Conservation (phyloP, 1,140 invertebrate genomes). For the Neodiprion pinetum region DNA sequence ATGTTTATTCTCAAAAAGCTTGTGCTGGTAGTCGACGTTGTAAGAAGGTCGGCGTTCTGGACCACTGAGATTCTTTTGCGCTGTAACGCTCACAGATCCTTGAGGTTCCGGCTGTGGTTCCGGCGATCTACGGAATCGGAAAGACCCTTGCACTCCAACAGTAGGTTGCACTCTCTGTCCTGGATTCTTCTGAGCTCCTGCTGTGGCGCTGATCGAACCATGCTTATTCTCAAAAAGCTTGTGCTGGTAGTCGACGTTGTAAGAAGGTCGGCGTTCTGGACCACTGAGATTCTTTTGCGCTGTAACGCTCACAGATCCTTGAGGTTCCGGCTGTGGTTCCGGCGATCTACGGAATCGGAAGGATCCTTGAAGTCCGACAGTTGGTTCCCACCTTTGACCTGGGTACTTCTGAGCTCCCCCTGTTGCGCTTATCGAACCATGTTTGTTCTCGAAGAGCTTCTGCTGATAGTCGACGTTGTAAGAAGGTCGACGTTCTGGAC, state of each 20-base stretch:
- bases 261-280: conserved; percentile 27
- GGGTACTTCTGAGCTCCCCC: conserved; percentile 37
- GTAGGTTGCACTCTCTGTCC: neutral
- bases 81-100: neutral
- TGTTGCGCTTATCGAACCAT: conserved; percentile 36
- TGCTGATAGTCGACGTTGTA: conserved; percentile 40
- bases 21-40: conserved; percentile 14
- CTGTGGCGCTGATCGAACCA: neutral
- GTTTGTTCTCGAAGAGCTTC: conserved; percentile 37
- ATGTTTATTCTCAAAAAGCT: conserved; percentile 14
- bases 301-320: conserved; percentile 25
- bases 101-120: conserved; percentile 28
- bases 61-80: conserved; percentile 8
- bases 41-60: conserved; percentile 19
- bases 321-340: conserved; percentile 19
- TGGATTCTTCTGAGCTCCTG: conserved; percentile 25
- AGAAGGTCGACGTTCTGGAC: conserved; percentile 27
- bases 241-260: neutral
- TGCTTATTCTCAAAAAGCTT: conserved; percentile 23
- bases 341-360: conserved; percentile 25
- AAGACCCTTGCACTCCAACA: conserved; percentile 17
- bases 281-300: conserved; percentile 37
- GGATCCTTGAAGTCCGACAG: conserved; percentile 35
- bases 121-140: conserved; percentile 35
- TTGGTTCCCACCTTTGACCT: conserved; percentile 36